These are phyloP conservation scores for Caenorhabditis angaria DNA, from an alignment of 2,888 invertebrate genomes.

Conservation along the genomic window DNA sequence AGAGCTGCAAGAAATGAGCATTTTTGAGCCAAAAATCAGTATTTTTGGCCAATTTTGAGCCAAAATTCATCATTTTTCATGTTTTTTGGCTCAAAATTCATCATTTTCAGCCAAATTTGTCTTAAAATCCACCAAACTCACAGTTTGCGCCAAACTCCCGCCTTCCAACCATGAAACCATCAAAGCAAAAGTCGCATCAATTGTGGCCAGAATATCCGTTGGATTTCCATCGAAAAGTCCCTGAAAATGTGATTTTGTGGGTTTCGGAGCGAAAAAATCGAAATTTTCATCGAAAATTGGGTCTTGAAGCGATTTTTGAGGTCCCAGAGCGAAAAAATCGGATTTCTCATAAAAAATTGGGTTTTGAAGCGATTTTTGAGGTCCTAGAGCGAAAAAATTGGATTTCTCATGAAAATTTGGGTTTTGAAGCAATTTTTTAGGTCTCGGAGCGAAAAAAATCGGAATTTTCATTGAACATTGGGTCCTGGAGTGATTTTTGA, in stretches of 20 bases:
- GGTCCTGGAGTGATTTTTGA: background rate
- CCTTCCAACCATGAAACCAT: slow-evolving; percentile 96
- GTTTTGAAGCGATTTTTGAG: too few relatives aligned
- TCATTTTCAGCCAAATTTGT: background rate
- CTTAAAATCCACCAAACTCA: slow-evolving; percentile 72
- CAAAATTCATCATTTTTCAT: background rate
- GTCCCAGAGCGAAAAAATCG: too few relatives aligned
- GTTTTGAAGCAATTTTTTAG: background rate
- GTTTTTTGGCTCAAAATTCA: background rate
- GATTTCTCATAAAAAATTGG: too few relatives aligned
- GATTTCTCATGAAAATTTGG: too few relatives aligned
- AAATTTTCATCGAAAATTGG: too few relatives aligned
- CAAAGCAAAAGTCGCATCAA: slow-evolving; percentile 91
- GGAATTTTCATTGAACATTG: too few relatives aligned
- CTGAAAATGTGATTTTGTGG: slow-evolving; percentile 11
- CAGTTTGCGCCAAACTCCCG: slow-evolving; percentile 92
- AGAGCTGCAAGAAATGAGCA: slow-evolving; percentile 26
- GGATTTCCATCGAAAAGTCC: slow-evolving; percentile 21
- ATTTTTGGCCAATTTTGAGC: background rate
- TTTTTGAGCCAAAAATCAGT: background rate
- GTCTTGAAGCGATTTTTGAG: too few relatives aligned
- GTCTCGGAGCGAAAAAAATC: background rate
- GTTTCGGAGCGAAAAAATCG: too few relatives aligned
- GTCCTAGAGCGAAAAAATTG: too few relatives aligned
- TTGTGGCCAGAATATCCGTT: slow-evolving; percentile 86